Base-by-base conservation (phyloP, 2,797 vertebrate genomes). In the Hylomyscus alleni region DNA sequence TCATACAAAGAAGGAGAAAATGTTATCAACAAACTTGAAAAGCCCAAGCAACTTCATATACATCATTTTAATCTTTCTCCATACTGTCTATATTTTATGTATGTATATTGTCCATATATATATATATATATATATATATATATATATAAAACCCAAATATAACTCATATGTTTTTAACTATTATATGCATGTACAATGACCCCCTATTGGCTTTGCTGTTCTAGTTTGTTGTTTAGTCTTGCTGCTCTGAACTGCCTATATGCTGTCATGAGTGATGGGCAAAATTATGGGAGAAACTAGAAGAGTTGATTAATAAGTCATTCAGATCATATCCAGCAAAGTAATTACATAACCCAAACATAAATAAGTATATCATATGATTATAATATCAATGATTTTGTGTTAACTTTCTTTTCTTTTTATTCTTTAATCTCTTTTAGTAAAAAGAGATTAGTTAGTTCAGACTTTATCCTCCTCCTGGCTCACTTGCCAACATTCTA, bases 21-120 rank as follows among this genome's bases (percentile, higher is more conserved):
- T 24, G 65, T 76, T 84, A 52, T 20, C 31, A 81, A 69, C 37
- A 65, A 34, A 88, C 83, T 84, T 81, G 60, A 90, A 94, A 60
- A 78, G 0, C 10, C 13, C 78, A 13, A 56, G 2, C 83, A 86
- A 31, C 6, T 37, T 54, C 10, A 1, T 14, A 0, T 54, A 52
- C 17, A 69, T 75, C 7, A 69, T 80, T 44, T 29, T 22, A 50
- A 0, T 78, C 3, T 56, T 91, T 94, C 2, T 14, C 0, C 2
- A 6, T 19, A 87, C 73, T 40, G 40, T 90, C 56, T 82, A 73
- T 80, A 72, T 54, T 90, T 13, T 87, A 29, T 86, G 19, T 11
- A 5, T 19, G 50, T 13, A 15, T n/a, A 8, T 44, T 62, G 14
- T 83, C 15, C 13, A 31, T 83, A 15, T 11, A 31, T 83, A 2